A percentile compares a stretch with the other conserved stretches of the same genome.
Evolutionary conservation across 37 sponge, comb jelly and placozoan species (phyloP).

Genomic region (Geodia barretti): DNA sequence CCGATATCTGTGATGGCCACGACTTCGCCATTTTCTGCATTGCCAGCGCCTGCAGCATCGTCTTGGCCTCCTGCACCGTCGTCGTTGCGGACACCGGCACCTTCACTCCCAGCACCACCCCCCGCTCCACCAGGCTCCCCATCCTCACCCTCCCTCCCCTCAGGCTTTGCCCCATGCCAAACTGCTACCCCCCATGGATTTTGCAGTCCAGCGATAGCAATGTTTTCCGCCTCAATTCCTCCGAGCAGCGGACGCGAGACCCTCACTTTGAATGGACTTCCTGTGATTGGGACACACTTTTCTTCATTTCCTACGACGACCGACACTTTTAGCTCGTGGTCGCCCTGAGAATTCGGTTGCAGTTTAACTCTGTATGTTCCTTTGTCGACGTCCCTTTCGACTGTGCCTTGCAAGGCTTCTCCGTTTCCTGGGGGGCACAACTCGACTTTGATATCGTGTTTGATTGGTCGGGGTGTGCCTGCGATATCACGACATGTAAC

Average conservation of each 20-base stretch:
- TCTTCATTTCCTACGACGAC: neutral
- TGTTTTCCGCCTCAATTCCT: neutral
- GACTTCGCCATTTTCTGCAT: neutral
- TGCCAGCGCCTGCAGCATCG: neutral
- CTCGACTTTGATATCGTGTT: conserved; percentile 1
- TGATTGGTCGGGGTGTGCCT: neutral
- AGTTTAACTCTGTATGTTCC: conserved; percentile 12
- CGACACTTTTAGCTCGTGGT: neutral
- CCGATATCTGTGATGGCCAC: conserved; percentile 24
- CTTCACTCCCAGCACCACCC: neutral
- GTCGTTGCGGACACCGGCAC: neutral
- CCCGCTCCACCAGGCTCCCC: neutral
- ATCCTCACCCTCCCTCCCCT: conserved; percentile 1
- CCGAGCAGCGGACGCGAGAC: neutral
- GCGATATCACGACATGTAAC: conserved; percentile 11
- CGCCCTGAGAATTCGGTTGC: neutral
- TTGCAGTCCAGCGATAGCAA: neutral
- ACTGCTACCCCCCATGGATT: conserved; percentile 7
- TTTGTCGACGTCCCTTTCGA: neutral
- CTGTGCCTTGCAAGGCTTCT: neutral
- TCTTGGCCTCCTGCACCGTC: neutral
- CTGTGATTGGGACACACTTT: neutral
- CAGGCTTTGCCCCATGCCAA: neutral
- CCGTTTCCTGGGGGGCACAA: neutral
- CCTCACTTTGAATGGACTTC: conserved; percentile 14